Conservation (phyloP, 1,140 invertebrate species). For the Aphaenogaster rudis region DNA sequence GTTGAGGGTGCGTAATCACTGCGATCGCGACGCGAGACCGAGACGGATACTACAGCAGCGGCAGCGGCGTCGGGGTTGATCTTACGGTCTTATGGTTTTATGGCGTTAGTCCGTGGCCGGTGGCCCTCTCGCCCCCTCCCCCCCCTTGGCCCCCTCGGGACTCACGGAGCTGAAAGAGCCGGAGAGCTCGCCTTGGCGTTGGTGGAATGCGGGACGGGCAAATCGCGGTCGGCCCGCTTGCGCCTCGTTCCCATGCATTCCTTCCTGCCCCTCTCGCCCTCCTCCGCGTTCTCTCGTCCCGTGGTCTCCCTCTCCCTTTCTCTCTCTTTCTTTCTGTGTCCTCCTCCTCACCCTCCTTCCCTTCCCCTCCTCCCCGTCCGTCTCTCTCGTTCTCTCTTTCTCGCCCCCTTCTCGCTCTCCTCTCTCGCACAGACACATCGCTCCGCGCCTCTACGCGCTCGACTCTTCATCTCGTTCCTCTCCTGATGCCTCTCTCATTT, state of each 20-base stretch:
- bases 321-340: conserved; percentile 72
- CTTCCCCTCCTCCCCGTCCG: not conserved
- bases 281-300: conserved; percentile 75
- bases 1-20: conserved; percentile 35
- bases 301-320: conserved; percentile 64
- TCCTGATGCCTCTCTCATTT: conserved; percentile 53
- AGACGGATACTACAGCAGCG: conserved; percentile 42
- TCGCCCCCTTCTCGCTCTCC: conserved; percentile 45
- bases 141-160: conserved; percentile 44
- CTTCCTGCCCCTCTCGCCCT: conserved; percentile 82
- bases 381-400: conserved; percentile 39
- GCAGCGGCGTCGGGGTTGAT: conserved; percentile 65
- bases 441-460: conserved; percentile 35
- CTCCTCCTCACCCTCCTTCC: conserved; percentile 12
- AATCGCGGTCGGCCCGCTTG: conserved; percentile 87
- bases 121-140: conserved; percentile 53
- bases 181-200: conserved; percentile 84
- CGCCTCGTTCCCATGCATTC: conserved; percentile 87
- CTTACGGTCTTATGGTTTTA: conserved; percentile 74
- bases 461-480: conserved; percentile 45
- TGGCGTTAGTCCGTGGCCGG: conserved; percentile 76
- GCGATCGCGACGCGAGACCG: conserved; percentile 33
- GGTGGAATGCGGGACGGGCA: conserved; percentile 86
- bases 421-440: conserved; percentile 33
- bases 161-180: conserved; percentile 76